These are phyloP conservation scores for Sorex araneus DNA, from an alignment of 2,113 vertebrate species.

Conservation along the genomic window DNA sequence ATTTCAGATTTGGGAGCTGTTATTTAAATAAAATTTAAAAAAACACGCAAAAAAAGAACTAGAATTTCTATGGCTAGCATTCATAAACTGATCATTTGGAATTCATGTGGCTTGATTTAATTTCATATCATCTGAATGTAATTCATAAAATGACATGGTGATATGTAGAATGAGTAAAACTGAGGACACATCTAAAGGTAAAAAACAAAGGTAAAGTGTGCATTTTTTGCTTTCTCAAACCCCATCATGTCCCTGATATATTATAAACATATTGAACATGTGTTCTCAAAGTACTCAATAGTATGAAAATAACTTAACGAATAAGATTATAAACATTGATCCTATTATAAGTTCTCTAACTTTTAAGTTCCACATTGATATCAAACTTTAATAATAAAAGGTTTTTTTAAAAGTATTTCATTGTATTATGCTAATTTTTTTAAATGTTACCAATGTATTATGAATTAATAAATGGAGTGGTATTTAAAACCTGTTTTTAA, in stretches of 20 bases:
- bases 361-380: background rate
- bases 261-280: conserved; percentile 7
- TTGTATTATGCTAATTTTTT: conserved; percentile 27
- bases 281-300: conserved; percentile 45
- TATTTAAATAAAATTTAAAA: conserved; percentile 55
- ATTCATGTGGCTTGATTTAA: background rate
- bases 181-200: conserved; percentile 17
- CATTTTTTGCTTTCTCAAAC: conserved; percentile 10
- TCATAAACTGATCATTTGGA: background rate
- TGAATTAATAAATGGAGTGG: too few relatives aligned
- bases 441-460: background rate
- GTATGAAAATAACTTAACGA: conserved; percentile 19
- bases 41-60: background rate
- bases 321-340: background rate
- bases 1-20: conserved; percentile 53
- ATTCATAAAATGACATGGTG: conserved; percentile 15
- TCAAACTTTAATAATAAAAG: conserved; percentile 13
- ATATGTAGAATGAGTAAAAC: conserved; percentile 41
- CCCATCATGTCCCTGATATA: background rate
- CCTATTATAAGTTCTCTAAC: background rate
- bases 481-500: too few relatives aligned
- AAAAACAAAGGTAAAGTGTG: background rate
- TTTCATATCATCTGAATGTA: conserved; percentile 37
- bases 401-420: background rate
- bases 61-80: conserved; percentile 28